phyloP scores from a whole-genome alignment of 2,888 invertebrate species.

The Notocelia uddmanniana region DNA sequence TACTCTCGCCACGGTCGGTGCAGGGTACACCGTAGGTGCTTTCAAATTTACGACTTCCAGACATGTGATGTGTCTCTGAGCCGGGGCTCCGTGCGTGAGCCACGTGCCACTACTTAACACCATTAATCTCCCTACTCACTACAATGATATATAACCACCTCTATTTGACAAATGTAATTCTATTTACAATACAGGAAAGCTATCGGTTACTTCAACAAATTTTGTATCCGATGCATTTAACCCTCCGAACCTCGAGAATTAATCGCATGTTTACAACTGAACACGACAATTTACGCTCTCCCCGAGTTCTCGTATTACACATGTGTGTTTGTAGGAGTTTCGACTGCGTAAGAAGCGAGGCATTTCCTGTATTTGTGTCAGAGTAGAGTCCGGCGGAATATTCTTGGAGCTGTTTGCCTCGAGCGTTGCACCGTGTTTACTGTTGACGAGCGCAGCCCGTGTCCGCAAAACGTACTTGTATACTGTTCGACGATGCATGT shows the following conservation, averaged over 20 bases:
- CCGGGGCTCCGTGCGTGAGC: conserved; percentile 16
- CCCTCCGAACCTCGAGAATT: conserved; percentile 23
- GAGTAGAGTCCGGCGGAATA: conserved; percentile 76
- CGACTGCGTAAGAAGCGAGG: conserved; percentile 35
- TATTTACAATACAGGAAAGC: conserved; percentile 8
- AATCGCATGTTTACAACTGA: conserved; percentile 38
- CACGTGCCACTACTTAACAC: conserved; percentile 40
- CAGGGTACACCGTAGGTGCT: too few species aligned
- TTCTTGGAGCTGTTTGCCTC: conserved; percentile 70
- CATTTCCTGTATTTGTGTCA: conserved; percentile 56
- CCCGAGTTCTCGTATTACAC: conserved; percentile 36
- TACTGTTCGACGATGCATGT: background rate
- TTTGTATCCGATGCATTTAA: conserved; percentile 28
- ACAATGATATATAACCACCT: conserved; percentile 27
- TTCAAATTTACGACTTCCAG: conserved; percentile 37
- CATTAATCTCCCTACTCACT: conserved; percentile 21
- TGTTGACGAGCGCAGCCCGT: conserved; percentile 54
- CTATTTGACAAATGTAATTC: conserved; percentile 35
- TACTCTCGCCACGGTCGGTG: conserved; percentile 25
- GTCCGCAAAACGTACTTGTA: conserved; percentile 31
- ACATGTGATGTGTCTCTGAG: conserved; percentile 32
- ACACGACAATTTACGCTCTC: conserved; percentile 31
- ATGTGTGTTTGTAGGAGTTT: conserved; percentile 55
- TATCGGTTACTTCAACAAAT: conserved; percentile 14
- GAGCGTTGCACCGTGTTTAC: conserved; percentile 73